phyloP scores from a whole-genome alignment of 2,113 vertebrate species.

The Oenanthe melanoleuca region DNA sequence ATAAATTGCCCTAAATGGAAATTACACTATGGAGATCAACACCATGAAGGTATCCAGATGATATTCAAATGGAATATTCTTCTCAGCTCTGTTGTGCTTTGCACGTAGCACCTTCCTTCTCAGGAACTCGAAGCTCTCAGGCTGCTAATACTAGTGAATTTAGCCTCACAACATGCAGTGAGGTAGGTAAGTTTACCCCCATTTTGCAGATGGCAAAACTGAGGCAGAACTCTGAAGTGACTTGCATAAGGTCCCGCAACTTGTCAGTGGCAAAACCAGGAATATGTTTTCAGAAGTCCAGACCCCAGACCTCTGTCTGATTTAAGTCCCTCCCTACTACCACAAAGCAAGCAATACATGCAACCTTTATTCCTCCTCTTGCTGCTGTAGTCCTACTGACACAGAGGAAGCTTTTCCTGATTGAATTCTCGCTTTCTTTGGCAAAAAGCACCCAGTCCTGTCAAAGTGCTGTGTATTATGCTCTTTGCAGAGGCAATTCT shows the following conservation, averaged over 20 bases:
- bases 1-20: not conserved
- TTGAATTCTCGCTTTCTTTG: slow-evolving; percentile 46
- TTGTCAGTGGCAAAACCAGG: slow-evolving; percentile 16
- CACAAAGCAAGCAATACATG: slow-evolving; percentile 34
- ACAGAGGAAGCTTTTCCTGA: slow-evolving; percentile 35
- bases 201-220: slow-evolving; percentile 40
- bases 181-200: slow-evolving; percentile 51
- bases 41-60: not conserved
- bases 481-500: not conserved
- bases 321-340: slow-evolving; percentile 28
- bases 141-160: slow-evolving; percentile 50
- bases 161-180: slow-evolving; percentile 61
- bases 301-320: not conserved
- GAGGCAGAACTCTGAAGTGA: slow-evolving; percentile 43
- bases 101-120: slow-evolving; percentile 37
- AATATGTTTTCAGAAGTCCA: not conserved
- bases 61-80: not conserved
- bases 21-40: slow-evolving; percentile 1
- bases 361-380: not conserved
- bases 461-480: slow-evolving; percentile 25
- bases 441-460: not conserved
- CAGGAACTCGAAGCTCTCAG: slow-evolving; percentile 30
- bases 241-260: not conserved
- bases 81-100: slow-evolving; percentile 19
- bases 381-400: not conserved